Evolutionary conservation across 2,888 invertebrate species (phyloP).

Genomic region (Pasiphila rectangulata): DNA sequence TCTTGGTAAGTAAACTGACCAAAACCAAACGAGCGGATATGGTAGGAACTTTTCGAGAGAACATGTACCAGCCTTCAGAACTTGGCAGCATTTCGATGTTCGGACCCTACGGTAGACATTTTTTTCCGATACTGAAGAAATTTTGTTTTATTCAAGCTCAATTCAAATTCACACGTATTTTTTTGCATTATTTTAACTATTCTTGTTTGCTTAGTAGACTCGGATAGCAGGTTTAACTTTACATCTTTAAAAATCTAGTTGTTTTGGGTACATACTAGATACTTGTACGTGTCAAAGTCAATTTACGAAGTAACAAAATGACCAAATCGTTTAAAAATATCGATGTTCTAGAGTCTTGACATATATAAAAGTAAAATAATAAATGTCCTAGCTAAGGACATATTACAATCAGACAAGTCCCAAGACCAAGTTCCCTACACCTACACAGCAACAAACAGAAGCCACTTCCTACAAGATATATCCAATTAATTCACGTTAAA

Average conservation of each 20-base stretch:
- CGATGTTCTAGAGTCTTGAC: too few relatives aligned
- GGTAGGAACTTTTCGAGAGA: slow-evolving; percentile 8
- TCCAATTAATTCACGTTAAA: slow-evolving; percentile 69
- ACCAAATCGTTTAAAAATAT: too few relatives aligned
- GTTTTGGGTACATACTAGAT: too few relatives aligned
- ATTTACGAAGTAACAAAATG: too few relatives aligned
- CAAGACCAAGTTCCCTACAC: slow-evolving; percentile 15
- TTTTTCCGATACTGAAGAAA: slow-evolving; percentile 13
- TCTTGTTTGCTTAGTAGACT: not conserved
- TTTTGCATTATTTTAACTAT: not conserved
- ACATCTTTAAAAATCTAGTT: too few relatives aligned
- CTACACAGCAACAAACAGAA: slow-evolving; percentile 19
- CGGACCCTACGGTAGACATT: slow-evolving; percentile 15
- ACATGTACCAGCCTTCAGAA: slow-evolving; percentile 6
- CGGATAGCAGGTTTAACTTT: too few relatives aligned
- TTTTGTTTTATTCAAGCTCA: slow-evolving; percentile 10
- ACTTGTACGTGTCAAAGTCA: not conserved
- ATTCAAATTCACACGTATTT: slow-evolving; percentile 4
- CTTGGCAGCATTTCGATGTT: slow-evolving; percentile 16
- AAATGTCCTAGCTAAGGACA: slow-evolving; percentile 1
- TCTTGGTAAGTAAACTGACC: too few relatives aligned
- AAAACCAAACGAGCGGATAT: too few relatives aligned
- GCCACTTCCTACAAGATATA: slow-evolving; percentile 60
- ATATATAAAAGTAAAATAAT: not conserved
- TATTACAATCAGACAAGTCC: slow-evolving; percentile 9